Evolutionary conservation across 2,888 invertebrate species (phyloP).

Genomic region (Lacanobia oleracea): DNA sequence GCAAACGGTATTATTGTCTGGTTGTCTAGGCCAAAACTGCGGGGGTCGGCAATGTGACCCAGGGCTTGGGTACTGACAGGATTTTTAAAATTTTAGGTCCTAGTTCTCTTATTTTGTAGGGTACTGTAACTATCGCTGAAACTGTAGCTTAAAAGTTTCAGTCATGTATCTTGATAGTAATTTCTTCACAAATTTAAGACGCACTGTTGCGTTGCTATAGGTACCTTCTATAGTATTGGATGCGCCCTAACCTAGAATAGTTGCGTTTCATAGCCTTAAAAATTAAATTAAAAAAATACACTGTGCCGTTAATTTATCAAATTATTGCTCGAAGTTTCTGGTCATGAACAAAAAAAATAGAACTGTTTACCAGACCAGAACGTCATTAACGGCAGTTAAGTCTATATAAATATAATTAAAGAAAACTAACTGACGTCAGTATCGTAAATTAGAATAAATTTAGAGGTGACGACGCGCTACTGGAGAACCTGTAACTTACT

Average conservation of each 20-base stretch:
- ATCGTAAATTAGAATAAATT: conserved; percentile 21
- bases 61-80: background rate
- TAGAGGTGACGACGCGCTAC: background rate
- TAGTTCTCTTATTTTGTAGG: background rate
- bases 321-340: conserved; percentile 27
- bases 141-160: background rate
- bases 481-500: background rate
- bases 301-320: conserved; percentile 12
- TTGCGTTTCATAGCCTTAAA: background rate
- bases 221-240: too few species aligned
- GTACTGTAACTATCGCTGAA: background rate
- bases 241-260: background rate
- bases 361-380: conserved; percentile 59
- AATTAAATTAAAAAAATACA: background rate
- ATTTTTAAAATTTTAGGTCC: background rate
- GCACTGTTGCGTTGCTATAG: background rate
- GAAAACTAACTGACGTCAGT: conserved; percentile 10
- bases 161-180: background rate
- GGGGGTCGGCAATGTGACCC: conserved; percentile 17
- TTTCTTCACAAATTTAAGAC: background rate
- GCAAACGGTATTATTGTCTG: conserved; percentile 51
- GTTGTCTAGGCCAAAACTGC: conserved; percentile 6
- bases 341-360: conserved; percentile 24
- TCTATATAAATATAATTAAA: conserved; percentile 33
- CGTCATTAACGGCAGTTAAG: conserved; percentile 51